A percentile compares a stretch with the other conserved stretches of the same genome.
phyloP scores from a whole-genome alignment of 2,888 invertebrate species.

The Helobdella robusta region DNA sequence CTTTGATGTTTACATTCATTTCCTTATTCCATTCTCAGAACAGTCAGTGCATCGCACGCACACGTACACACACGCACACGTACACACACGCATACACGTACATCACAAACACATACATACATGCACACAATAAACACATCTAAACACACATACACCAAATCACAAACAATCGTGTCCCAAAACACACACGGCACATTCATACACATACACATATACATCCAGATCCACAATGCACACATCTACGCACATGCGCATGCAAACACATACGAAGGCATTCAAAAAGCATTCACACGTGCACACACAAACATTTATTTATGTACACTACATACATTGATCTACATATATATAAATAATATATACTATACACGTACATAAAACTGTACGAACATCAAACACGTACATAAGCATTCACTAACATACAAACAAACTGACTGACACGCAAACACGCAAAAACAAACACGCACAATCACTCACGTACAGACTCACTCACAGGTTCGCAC shows the following conservation, averaged over 20 bases:
- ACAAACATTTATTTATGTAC: background rate
- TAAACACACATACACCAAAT: background rate
- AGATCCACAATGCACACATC: conserved; percentile 10
- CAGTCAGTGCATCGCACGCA: no score
- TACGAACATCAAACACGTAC: conserved; percentile 8
- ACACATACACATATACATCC: conserved; percentile 8
- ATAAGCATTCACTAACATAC: conserved; percentile 5
- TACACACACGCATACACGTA: background rate
- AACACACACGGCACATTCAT: background rate
- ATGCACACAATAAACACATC: no score
- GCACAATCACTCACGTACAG: background rate
- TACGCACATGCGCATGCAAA: conserved; percentile 4
- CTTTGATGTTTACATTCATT: no score
- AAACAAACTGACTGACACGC: conserved; percentile 7
- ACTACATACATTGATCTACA: conserved; percentile 3
- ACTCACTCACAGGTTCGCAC: no score
- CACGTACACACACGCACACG: background rate
- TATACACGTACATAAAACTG: conserved; percentile 1
- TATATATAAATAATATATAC: background rate
- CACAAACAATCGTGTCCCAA: background rate
- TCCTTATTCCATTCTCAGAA: no score
- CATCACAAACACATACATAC: no score
- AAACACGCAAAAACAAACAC: background rate
- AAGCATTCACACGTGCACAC: conserved; percentile 1
- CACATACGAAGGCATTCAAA: conserved; percentile 4